Conservation (phyloP, 1,140 invertebrate genomes). For the Drosophila yakuba region DNA sequence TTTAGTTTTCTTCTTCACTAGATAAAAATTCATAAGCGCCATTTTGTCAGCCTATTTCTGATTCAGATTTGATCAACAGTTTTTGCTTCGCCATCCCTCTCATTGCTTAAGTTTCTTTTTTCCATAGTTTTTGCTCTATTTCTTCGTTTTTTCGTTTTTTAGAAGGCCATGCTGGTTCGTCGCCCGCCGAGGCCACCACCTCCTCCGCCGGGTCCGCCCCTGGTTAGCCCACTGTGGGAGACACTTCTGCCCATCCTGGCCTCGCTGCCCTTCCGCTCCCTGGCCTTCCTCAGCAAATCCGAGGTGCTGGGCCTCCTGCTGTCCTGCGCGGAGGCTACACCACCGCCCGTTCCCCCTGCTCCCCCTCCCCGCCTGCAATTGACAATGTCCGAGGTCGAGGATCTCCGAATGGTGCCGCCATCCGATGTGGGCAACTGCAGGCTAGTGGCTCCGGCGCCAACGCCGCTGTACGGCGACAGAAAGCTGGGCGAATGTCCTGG, state of each 20-base stretch:
- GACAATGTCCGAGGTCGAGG: constrained; percentile 78
- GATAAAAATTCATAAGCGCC: constrained; percentile 73
- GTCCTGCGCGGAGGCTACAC: constrained; percentile 22
- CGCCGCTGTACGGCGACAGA: constrained; percentile 58
- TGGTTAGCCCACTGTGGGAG: constrained; percentile 73
- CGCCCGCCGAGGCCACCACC: constrained; percentile 58
- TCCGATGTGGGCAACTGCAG: constrained; percentile 20
- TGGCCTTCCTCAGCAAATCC: constrained; percentile 74
- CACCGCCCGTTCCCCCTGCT: constrained; percentile 4
- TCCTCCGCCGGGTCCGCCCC: constrained; percentile 63
- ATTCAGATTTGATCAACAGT: constrained; percentile 39
- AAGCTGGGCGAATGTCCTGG: constrained; percentile 53
- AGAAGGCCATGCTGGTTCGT: constrained; percentile 84
- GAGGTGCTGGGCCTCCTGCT: constrained; percentile 79
- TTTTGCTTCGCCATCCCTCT: constrained; percentile 19
- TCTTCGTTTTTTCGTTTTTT: constrained; percentile 9
- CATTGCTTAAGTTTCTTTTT: neutral
- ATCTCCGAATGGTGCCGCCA: constrained; percentile 65
- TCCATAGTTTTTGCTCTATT: neutral
- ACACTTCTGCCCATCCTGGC: constrained; percentile 80
- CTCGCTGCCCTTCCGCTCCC: constrained; percentile 81
- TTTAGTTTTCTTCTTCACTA: constrained; percentile 17
- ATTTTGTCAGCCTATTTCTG: constrained; percentile 67
- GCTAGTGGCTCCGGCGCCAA: neutral
- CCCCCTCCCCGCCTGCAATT: constrained; percentile 53